phyloP scores from a whole-genome alignment of 1,140 invertebrate genomes.

The Trachelipus rathkii region DNA sequence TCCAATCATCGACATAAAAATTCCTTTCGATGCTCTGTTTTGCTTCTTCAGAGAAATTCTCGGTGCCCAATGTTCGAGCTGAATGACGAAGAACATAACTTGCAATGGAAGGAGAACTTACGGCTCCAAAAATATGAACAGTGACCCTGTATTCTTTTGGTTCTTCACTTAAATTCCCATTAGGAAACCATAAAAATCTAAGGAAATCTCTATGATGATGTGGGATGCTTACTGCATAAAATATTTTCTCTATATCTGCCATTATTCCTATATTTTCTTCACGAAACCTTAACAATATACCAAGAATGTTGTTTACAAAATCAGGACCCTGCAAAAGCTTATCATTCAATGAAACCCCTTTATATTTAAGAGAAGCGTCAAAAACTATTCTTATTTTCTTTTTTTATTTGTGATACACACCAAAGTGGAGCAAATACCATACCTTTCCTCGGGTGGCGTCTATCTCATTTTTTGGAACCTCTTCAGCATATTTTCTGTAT shows the following conservation, averaged over 20 bases:
- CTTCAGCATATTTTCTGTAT: no score
- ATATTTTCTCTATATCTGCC: constrained; percentile 7
- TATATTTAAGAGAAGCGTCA: neutral
- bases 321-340: neutral
- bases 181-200: neutral
- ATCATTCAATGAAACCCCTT: neutral
- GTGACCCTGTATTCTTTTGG: neutral
- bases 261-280: neutral
- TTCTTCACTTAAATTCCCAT: neutral
- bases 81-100: neutral
- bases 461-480: no score
- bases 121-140: neutral
- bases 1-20: neutral
- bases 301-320: neutral
- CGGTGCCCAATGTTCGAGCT: neutral
- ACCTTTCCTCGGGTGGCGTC: no score
- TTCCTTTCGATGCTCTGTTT: neutral
- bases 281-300: neutral
- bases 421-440: neutral
- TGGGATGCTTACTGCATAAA: neutral
- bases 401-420: neutral
- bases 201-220: neutral
- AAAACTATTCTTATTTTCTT: neutral
- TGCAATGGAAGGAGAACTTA: neutral
- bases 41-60: neutral